Evolutionary conservation across 1,140 invertebrate genomes (phyloP).

Genomic region (Zaprionus capensis): DNA sequence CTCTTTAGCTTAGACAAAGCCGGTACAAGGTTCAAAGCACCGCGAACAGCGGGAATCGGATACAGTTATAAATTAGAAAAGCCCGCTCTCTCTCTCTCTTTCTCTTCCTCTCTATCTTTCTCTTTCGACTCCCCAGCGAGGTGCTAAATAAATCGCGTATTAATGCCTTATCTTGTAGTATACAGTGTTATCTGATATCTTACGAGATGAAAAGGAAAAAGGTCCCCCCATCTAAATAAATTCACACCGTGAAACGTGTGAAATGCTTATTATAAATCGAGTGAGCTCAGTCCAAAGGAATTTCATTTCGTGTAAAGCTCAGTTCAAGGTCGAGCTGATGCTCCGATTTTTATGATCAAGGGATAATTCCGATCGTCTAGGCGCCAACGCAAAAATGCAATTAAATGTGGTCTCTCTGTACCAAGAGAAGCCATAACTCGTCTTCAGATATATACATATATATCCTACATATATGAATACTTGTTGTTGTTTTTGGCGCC

Average conservation of each 20-base stretch:
- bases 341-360: conserved; percentile 9
- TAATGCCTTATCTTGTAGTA: conserved; percentile 36
- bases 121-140: conserved; percentile 22
- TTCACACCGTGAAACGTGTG: conserved; percentile 55
- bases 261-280: conserved; percentile 44
- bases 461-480: background rate
- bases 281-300: conserved; percentile 59
- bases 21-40: conserved; percentile 58
- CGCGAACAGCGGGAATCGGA: conserved; percentile 15
- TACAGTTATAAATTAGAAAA: conserved; percentile 39
- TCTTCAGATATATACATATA: background rate
- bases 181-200: conserved; percentile 33
- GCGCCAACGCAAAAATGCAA: conserved; percentile 41
- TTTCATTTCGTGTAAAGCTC: conserved; percentile 38
- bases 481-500: conserved; percentile 8
- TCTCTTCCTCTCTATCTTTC: background rate
- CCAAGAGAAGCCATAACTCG: conserved; percentile 1
- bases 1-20: background rate
- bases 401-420: conserved; percentile 26
- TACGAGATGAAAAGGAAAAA: conserved; percentile 57
- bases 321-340: conserved; percentile 37
- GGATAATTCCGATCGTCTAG: conserved; percentile 32
- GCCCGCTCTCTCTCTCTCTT: background rate
- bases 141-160: conserved; percentile 63
- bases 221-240: conserved; percentile 55